Conservation (phyloP, 2,113 vertebrate genomes). For the Hippocampus abdominalis region DNA sequence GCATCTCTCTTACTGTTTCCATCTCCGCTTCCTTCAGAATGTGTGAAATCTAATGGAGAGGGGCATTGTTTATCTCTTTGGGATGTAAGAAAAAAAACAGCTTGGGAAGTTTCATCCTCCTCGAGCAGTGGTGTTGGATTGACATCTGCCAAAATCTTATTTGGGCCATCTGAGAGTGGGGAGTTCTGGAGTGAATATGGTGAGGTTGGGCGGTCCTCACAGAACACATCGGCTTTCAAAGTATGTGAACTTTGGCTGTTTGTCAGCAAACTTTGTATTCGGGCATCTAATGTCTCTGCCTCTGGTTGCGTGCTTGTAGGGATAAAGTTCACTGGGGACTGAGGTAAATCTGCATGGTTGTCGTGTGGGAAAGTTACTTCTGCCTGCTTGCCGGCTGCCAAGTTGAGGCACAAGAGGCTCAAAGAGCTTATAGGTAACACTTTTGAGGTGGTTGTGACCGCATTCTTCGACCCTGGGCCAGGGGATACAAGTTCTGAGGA, state of each 20-base stretch:
- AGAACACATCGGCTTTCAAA: constrained; percentile 71
- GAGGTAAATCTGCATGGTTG: not conserved
- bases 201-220: constrained; percentile 83
- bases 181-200: constrained; percentile 67
- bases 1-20: constrained; percentile 74
- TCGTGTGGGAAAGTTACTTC: constrained; percentile 49
- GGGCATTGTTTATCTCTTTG: constrained; percentile 60
- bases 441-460: constrained; percentile 40
- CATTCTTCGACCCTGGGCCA: constrained; percentile 71
- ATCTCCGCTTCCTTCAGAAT: constrained; percentile 55
- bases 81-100: constrained; percentile 62
- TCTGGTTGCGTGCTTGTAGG: constrained; percentile 74
- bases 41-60: constrained; percentile 27
- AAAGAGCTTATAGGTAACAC: constrained; percentile 52
- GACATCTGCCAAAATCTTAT: constrained; percentile 72
- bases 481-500: constrained; percentile 61
- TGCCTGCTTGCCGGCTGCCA: constrained; percentile 71
- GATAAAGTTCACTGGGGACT: constrained; percentile 47
- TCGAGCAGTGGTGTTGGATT: constrained; percentile 73
- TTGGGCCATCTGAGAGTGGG: constrained; percentile 50
- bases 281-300: constrained; percentile 84
- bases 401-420: constrained; percentile 51
- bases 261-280: constrained; percentile 92
- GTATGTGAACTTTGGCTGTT: constrained; percentile 76
- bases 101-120: constrained; percentile 74